Base-by-base conservation (phyloP, 2,888 invertebrate species). In the Epinotia ramella region DNA sequence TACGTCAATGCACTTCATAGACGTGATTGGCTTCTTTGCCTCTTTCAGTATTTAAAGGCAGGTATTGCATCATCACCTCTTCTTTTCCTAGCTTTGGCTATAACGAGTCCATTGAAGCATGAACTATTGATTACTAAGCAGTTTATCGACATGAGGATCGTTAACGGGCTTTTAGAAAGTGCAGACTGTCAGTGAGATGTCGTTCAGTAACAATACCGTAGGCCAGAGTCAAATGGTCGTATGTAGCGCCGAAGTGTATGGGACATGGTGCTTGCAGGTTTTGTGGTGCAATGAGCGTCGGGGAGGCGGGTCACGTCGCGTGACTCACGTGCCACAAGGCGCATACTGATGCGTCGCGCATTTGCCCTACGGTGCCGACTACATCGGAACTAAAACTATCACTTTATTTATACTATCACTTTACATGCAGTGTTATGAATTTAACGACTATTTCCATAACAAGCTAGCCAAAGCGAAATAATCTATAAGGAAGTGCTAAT, bases 341-440 rank as follows among this genome's bases (percentile, higher is more conserved):
- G 92, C 89, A 93, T 93, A 92, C 87, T 89, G 89, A 93, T 91
- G 87, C 84, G 79, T 72, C 77, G 62, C 80, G 82, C 81, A 82
- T 81, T 79, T 82, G 82, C 82, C 80, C 80, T 79, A 80, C 83
- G 80, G 80, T 80, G 68, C 71, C 70, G 73, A 56, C 77, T 59
- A 69, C 75, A 77, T 28, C 49, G n/a, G 56, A 75, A 75, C n/a
- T 40, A 64, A 20, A 46, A 59, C 64, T 53, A 60, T 33, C 59
- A n/a, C 20, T 70, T 16, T 62, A 20, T 33, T 28, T 46, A 53
- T 13, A 53, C 53, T 53, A 53, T 53, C 53, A 53, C 53, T n/a
- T n/a, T 53, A 53, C 6, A 53, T n/a, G 5, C n/a, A n/a, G 6
- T n/a, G 53, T n/a, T 6, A n/a, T 13, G 7, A n/a, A 13, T 53